Evolutionary conservation across 2,888 invertebrate genomes (phyloP).

Genomic region (Drosophila subquinaria): DNA sequence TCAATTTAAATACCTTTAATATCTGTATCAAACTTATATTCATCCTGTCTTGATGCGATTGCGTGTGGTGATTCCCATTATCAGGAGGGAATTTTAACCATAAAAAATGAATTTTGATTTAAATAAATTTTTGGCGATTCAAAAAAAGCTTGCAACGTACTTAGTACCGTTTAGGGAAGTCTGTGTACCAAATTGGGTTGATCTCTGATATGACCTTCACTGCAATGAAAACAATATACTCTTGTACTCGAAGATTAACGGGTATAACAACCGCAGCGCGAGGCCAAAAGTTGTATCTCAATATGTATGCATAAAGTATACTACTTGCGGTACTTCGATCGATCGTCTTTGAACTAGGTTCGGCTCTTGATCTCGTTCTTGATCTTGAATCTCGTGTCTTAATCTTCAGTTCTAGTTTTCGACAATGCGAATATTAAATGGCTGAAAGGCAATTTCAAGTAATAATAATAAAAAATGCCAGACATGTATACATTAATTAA

Average conservation of each 20-base stretch:
- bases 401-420: constrained; percentile 6
- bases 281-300: constrained; percentile 11
- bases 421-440: background rate
- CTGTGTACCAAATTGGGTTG: background rate
- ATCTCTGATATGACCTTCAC: too few species aligned
- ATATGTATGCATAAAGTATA: constrained; percentile 2
- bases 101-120: too few species aligned
- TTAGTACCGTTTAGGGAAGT: background rate
- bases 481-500: constrained; percentile 10
- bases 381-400: constrained; percentile 4
- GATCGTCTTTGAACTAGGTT: constrained; percentile 15
- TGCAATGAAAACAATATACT: background rate
- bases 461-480: constrained; percentile 23
- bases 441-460: background rate
- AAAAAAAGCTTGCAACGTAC: background rate
- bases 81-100: too few species aligned
- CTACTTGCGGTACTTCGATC: constrained; percentile 9
- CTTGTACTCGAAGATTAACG: background rate
- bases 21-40: too few species aligned
- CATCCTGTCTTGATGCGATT: too few species aligned
- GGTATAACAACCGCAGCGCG: constrained; percentile 24
- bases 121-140: too few species aligned
- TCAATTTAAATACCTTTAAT: background rate
- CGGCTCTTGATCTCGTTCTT: constrained; percentile 14
- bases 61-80: too few species aligned